Evolutionary conservation across 23 tunicate species (phyloP).

Genomic region (Botrylloides violaceus): DNA sequence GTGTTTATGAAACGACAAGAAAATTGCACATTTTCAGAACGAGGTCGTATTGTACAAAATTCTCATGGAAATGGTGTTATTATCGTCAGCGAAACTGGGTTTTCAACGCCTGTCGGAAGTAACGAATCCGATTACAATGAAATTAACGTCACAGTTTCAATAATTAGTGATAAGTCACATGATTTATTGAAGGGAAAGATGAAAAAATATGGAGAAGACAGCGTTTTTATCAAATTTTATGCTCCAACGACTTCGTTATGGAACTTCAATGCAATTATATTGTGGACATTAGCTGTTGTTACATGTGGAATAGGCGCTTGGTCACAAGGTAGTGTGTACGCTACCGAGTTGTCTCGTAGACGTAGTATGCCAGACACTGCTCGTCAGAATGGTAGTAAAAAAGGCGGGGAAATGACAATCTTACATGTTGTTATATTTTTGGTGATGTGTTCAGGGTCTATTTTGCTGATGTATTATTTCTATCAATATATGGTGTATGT

Average conservation of each 20-base stretch:
- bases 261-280: slow-evolving; percentile 34
- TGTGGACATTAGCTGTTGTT: slow-evolving; percentile 65
- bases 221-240: slow-evolving; percentile 26
- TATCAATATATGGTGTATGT: slow-evolving; percentile 76
- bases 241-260: slow-evolving; percentile 10
- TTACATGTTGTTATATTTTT: slow-evolving; percentile 40
- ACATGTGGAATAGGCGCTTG: slow-evolving; percentile 70
- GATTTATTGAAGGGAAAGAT: neutral
- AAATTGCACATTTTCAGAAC: slow-evolving; percentile 67
- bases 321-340: slow-evolving; percentile 26
- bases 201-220: slow-evolving; percentile 14
- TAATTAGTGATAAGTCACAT: slow-evolving; percentile 38
- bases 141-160: slow-evolving; percentile 35
- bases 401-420: slow-evolving; percentile 13
- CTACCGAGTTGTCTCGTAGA: neutral
- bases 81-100: slow-evolving; percentile 36
- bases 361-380: neutral
- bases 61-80: slow-evolving; percentile 49
- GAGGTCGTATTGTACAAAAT: slow-evolving; percentile 37
- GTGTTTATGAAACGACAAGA: slow-evolving; percentile 57
- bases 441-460: slow-evolving; percentile 55
- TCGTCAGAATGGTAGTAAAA: neutral
- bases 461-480: slow-evolving; percentile 76
- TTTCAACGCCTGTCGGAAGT: slow-evolving; percentile 33
- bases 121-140: slow-evolving; percentile 25